Evolutionary conservation across 2,113 vertebrate genomes (phyloP).

Genomic region (Serinus canaria): DNA sequence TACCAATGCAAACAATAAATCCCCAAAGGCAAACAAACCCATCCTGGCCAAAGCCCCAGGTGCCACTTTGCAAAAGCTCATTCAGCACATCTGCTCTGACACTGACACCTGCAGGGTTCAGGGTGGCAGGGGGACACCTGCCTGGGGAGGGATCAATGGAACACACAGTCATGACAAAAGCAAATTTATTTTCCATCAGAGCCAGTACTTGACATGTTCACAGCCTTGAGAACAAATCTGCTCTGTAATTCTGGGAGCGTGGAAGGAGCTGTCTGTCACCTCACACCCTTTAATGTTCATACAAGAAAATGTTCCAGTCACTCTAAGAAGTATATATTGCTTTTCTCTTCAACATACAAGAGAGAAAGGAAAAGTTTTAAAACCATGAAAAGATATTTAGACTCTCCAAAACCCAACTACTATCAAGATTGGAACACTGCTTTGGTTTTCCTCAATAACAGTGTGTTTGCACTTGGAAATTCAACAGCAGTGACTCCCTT

Average conservation of each 20-base stretch:
- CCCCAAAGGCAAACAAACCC: neutral
- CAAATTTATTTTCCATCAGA: neutral
- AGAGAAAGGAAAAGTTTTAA: neutral
- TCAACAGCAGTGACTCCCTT: neutral
- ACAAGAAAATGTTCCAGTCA: neutral
- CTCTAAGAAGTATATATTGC: neutral
- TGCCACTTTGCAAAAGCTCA: neutral
- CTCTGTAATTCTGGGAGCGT: neutral
- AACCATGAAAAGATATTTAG: neutral
- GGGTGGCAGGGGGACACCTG: neutral
- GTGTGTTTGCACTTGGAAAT: neutral
- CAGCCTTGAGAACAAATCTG: neutral
- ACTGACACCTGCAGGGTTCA: neutral
- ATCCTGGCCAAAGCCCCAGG: neutral
- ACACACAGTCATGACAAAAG: neutral
- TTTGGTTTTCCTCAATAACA: neutral
- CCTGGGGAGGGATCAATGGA: neutral
- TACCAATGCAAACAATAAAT: neutral
- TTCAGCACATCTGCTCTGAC: neutral
- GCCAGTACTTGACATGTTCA: neutral
- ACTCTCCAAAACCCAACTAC: neutral
- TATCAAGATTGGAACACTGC: neutral
- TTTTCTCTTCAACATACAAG: neutral
- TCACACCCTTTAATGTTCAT: neutral
- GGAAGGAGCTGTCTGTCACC: neutral